A percentile compares a stretch with the other conserved stretches of the same genome.
Evolutionary conservation across 2,113 vertebrate genomes (phyloP).

Genomic region (Casuarius casuarius): DNA sequence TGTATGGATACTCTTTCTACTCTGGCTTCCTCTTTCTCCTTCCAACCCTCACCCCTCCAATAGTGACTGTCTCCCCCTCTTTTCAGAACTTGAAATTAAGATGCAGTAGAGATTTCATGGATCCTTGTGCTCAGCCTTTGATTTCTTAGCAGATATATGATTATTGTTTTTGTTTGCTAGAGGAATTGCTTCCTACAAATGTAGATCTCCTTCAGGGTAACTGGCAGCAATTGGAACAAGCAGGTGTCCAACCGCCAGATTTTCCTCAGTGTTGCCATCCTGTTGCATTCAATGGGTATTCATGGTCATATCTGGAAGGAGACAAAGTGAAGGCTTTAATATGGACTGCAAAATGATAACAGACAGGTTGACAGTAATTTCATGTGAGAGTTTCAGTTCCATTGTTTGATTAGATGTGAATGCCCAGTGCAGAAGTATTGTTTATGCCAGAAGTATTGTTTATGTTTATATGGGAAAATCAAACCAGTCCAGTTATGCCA

Average conservation of each 20-base stretch:
- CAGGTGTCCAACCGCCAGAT: background rate
- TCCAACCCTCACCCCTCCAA: background rate
- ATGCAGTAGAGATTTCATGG: background rate
- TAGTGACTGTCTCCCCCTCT: background rate
- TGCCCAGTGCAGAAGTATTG: background rate
- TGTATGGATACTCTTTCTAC: background rate
- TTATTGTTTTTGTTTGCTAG: background rate
- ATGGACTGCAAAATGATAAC: background rate
- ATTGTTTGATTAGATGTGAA: conserved; percentile 27
- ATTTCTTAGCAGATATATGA: background rate
- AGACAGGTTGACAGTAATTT: conserved; percentile 25
- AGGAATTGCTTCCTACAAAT: background rate
- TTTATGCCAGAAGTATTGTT: conserved; percentile 3
- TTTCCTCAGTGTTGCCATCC: background rate
- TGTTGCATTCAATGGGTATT: background rate
- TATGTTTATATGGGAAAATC: conserved; percentile 4
- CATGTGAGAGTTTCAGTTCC: conserved; percentile 9
- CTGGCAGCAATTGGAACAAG: background rate
- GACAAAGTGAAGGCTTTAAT: background rate
- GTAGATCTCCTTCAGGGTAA: background rate
- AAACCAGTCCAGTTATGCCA: background rate
- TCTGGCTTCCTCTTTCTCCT: background rate
- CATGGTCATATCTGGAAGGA: background rate
- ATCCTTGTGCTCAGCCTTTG: background rate
- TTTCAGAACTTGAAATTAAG: background rate